phyloP scores from a whole-genome alignment of 1,140 invertebrate genomes.

The Scaptomyza graminum region DNA sequence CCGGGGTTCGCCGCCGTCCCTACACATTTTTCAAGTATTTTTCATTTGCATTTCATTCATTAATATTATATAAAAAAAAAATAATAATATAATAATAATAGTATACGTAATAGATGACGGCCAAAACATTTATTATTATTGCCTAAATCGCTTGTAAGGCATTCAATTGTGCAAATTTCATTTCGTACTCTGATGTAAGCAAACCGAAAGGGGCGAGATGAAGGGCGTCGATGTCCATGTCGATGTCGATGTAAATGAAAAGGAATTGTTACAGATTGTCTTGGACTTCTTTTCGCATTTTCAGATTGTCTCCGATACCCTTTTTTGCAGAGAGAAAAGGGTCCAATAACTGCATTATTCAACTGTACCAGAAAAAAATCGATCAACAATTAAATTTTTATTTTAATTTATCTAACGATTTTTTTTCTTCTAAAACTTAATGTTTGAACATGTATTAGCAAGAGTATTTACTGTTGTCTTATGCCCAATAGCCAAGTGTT shows the following conservation, averaged over 20 bases:
- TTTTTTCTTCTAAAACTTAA: too few species aligned
- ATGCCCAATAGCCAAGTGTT: neutral
- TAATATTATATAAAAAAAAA: constrained; percentile 22
- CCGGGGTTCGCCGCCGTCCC: neutral
- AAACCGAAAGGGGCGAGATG: neutral
- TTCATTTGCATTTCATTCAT: constrained; percentile 40
- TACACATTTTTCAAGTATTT: constrained; percentile 22
- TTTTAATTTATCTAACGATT: neutral
- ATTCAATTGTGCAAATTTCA: constrained; percentile 50
- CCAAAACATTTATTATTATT: constrained; percentile 51
- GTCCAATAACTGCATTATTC: too few species aligned
- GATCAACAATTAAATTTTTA: too few species aligned
- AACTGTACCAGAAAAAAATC: too few species aligned
- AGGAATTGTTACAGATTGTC: constrained; percentile 63
- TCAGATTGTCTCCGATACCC: constrained; percentile 5
- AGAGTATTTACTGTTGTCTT: neutral
- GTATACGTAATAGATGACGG: constrained; percentile 32
- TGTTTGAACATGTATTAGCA: neutral
- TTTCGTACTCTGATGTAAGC: neutral
- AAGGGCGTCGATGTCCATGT: constrained; percentile 34
- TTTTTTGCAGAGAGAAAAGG: neutral
- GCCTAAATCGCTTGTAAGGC: constrained; percentile 51
- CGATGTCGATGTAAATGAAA: constrained; percentile 48
- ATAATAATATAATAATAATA: constrained; percentile 31
- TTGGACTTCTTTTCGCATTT: constrained; percentile 37